Evolutionary conservation across 2,113 vertebrate species (phyloP), one percentile per base, ranked within the genome.

Genomic region (Pogonocichla stellata): DNA sequence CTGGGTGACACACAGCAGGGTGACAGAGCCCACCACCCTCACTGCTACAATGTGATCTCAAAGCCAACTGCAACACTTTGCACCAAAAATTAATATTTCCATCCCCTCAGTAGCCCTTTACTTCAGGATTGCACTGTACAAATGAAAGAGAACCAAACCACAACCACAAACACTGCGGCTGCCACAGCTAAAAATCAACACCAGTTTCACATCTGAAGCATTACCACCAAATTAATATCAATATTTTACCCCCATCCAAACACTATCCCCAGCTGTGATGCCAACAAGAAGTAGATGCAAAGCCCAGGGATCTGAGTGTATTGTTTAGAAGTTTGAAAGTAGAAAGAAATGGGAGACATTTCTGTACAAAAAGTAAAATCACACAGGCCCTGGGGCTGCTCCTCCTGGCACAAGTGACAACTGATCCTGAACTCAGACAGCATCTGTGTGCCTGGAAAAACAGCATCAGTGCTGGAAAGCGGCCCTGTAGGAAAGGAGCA

Each of bases 11-110:
- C n/a, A n/a, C n/a, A n/a, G n/a, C n/a, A n/a, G 25, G n/a, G 36
- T 23, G 62, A 34, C 43, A 60, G 29, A 50, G 48, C 7, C 71
- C 42, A 16, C 5, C 43, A 19, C 19, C 48, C 58, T 18, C 82
- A 28, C 5, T 4, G 24, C 5, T 0, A 6, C 0, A 64, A 19
- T 0, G 0, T 1, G 19, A 77, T 11, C 45, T 34, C 80, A 80
- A 38, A 77, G 42, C 31, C 64, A 78, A 0, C 22, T 56, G 54
- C 47, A 42, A 28, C 22, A 42, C 19, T 10, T 2, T 6, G 11
- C 5, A 29, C n/a, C 18, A n/a, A 42, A 14, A 60, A 38, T 25
- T 16, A 19, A 6, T 25, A 10, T 5, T 64, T 33, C 14, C 6
- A 54, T 14, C 5, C 10, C 36, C 23, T 20, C 48, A 53, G 22